Evolutionary conservation across 1,140 invertebrate species (phyloP).

Genomic region (Branchinecta lindahli): DNA sequence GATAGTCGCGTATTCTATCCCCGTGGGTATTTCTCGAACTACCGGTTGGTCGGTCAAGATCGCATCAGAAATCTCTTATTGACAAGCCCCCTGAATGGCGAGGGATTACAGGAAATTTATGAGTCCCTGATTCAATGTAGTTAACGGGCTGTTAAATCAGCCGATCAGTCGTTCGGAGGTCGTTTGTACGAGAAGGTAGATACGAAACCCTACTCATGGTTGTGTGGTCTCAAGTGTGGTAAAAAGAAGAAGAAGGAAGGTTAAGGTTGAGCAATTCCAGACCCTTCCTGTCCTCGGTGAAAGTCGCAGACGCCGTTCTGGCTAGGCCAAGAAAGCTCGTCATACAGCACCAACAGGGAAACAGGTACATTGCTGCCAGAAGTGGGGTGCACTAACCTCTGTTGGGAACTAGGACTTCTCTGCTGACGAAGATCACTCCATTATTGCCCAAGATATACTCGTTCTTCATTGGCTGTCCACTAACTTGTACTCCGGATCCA

Average conservation of each 20-base stretch:
- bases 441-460: constrained; percentile 32
- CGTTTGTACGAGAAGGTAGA: background rate
- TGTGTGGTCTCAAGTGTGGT: background rate
- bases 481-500: constrained; percentile 29
- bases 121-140: background rate
- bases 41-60: too few relatives aligned
- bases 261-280: too few relatives aligned
- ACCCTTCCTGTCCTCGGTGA: too few relatives aligned
- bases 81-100: too few relatives aligned
- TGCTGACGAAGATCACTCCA: constrained; percentile 34
- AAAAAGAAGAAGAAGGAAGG: too few relatives aligned
- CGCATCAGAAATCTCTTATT: too few relatives aligned
- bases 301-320: too few relatives aligned
- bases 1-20: too few relatives aligned
- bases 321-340: too few relatives aligned
- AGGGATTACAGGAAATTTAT: constrained; percentile 12
- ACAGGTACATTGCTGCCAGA: too few relatives aligned
- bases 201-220: background rate
- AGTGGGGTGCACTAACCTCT: constrained; percentile 27
- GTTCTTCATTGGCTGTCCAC: constrained; percentile 25
- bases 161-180: background rate
- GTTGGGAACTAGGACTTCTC: constrained; percentile 34
- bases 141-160: background rate
- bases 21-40: too few relatives aligned
- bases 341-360: too few relatives aligned